A percentile compares a stretch with the other conserved stretches of the same genome.
Evolutionary conservation across 37 sponge, comb jelly and placozoan species (phyloP).

Genomic region (Dysidea cf. avara): DNA sequence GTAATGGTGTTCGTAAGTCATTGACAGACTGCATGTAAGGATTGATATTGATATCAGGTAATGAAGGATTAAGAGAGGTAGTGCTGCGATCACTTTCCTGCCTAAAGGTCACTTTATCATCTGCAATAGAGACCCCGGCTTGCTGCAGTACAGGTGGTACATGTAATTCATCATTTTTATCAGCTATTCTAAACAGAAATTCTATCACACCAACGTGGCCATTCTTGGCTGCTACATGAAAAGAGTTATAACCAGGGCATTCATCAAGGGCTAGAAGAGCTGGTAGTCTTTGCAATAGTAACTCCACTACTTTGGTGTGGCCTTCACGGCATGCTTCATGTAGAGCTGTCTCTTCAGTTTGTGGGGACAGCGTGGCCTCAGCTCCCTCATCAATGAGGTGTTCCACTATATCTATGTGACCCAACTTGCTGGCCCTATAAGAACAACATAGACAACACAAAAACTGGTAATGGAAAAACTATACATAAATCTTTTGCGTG

Average conservation of each 20-base stretch:
- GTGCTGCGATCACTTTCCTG: not conserved
- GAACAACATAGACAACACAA: not conserved
- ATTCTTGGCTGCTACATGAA: conserved; percentile 58
- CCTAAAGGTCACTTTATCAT: not conserved
- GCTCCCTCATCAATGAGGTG: conserved; percentile 48
- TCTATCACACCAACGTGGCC: conserved; percentile 48
- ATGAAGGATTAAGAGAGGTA: conserved; percentile 10
- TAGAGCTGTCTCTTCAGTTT: conserved; percentile 55
- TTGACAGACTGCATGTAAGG: conserved; percentile 2
- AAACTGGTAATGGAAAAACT: no score
- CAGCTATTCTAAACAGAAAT: conserved; percentile 53
- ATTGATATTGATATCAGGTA: conserved; percentile 38
- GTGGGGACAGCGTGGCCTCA: conserved; percentile 20
- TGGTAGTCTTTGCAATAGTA: conserved; percentile 49
- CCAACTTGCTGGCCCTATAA: conserved; percentile 42
- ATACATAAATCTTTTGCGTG: no score
- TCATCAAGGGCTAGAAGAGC: conserved; percentile 43
- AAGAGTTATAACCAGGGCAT: conserved; percentile 43
- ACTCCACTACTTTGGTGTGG: conserved; percentile 35
- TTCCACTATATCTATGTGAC: conserved; percentile 45
- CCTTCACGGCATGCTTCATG: conserved; percentile 50
- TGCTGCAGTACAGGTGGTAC: no score
- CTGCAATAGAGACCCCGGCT: not conserved
- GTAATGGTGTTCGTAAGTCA: conserved; percentile 53
- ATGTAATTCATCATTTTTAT: no score